Percentiles rank a stretch among this genome's conserved stretches.
Evolutionary conservation across 92 coral and sea anemone genomes (phyloP).

Genomic region (Parazoanthus darwini): DNA sequence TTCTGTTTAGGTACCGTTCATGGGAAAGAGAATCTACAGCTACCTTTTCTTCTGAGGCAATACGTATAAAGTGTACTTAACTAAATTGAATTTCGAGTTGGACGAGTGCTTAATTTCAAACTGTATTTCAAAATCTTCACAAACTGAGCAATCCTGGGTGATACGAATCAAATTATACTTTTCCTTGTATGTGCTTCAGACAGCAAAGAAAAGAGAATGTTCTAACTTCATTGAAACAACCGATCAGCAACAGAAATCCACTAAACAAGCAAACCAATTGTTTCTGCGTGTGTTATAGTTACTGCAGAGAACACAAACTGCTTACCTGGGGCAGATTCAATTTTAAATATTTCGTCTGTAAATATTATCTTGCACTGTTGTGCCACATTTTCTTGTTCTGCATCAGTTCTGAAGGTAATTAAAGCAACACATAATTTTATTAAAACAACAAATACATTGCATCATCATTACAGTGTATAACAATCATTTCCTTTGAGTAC

Average conservation of each 20-base stretch:
- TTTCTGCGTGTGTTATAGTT: background rate
- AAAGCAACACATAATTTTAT: background rate
- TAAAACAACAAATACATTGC: background rate
- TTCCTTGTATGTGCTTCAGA: no score
- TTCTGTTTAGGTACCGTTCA: no score
- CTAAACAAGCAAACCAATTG: background rate
- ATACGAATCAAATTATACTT: no score
- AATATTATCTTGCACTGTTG: conserved; percentile 84
- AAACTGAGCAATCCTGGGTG: no score
- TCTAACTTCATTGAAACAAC: background rate
- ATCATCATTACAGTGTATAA: background rate
- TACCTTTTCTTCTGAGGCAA: no score
- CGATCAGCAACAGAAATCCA: background rate
- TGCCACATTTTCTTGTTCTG: conserved; percentile 74
- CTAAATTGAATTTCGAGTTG: no score
- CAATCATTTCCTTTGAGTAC: background rate
- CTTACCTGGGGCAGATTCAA: conserved; percentile 84
- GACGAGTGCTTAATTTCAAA: no score
- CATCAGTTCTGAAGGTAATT: conserved; percentile 46
- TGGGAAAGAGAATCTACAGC: no score
- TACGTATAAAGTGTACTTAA: no score
- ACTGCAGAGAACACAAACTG: background rate
- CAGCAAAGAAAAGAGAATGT: no score
- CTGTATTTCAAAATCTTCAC: no score
- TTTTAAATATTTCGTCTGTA: conserved; percentile 91